A percentile compares a stretch with the other conserved stretches of the same genome.
Conservation (phyloP, 2,113 vertebrate genomes). For the Pelecanoides urinatrix region DNA sequence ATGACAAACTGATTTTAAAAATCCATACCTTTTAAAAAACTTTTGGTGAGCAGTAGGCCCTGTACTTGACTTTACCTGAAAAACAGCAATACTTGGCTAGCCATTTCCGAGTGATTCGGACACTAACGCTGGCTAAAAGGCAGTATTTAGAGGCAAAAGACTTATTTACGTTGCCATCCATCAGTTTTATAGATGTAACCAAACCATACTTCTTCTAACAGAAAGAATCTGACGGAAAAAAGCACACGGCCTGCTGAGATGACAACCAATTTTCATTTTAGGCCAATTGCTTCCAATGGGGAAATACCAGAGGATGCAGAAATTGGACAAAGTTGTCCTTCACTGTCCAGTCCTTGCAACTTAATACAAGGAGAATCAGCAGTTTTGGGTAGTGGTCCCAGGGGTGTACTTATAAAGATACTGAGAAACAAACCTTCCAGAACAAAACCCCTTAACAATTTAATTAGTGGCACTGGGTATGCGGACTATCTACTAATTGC, state of each 20-base stretch:
- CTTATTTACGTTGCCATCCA: not conserved
- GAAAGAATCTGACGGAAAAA: not conserved
- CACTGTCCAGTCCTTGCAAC: not conserved
- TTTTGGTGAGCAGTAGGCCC: not conserved
- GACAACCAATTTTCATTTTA: not conserved
- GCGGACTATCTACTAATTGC: not conserved
- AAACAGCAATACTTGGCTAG: not conserved
- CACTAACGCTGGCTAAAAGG: not conserved
- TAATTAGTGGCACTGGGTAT: not conserved
- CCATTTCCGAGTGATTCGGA: not conserved
- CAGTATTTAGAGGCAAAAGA: not conserved
- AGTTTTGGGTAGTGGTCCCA: not conserved
- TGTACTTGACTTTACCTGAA: not conserved
- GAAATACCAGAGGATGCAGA: not conserved
- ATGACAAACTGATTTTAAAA: not conserved
- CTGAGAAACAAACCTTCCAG: not conserved
- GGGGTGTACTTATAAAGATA: accelerated
- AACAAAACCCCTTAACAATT: not conserved
- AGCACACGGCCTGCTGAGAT: not conserved
- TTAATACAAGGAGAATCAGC: not conserved
- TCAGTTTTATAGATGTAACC: not conserved
- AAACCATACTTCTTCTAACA: not conserved
- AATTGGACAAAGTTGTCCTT: not conserved
- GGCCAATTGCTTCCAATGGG: not conserved
- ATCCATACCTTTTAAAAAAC: not conserved